Conservation (phyloP, 2,888 invertebrate species). For the Perithous albicinctus region DNA sequence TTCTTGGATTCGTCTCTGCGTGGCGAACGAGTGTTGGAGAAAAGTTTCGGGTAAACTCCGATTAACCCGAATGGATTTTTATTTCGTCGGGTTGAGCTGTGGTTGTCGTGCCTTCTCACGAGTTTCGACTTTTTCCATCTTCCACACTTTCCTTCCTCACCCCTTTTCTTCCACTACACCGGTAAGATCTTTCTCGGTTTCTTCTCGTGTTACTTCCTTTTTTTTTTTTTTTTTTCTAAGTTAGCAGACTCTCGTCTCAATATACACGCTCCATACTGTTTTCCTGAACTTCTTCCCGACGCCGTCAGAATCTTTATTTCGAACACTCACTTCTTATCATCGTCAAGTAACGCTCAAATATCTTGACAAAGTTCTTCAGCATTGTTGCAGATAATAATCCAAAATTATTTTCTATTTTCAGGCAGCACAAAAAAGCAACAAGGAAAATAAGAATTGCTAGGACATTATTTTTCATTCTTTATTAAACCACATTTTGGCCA, state of each 20-base stretch:
- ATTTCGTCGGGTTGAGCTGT: slow-evolving; percentile 54
- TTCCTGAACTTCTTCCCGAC: slow-evolving; percentile 29
- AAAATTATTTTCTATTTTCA: no score
- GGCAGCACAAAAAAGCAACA: no score
- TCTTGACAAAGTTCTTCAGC: slow-evolving; percentile 3
- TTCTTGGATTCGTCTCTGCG: slow-evolving; percentile 3
- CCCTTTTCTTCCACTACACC: slow-evolving; percentile 13
- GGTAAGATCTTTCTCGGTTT: background rate
- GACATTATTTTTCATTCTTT: no score
- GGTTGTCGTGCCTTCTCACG: slow-evolving; percentile 44
- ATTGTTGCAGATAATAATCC: background rate
- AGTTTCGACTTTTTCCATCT: slow-evolving; percentile 52
- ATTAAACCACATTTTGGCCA: no score
- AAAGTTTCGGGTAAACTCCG: slow-evolving; percentile 70
- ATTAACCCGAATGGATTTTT: slow-evolving; percentile 75
- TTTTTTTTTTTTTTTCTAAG: no score
- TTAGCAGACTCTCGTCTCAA: slow-evolving; percentile 26
- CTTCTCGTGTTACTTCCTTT: slow-evolving; percentile 36
- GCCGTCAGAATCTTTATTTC: slow-evolving; percentile 27
- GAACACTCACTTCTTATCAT: background rate
- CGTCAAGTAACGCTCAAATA: slow-evolving; percentile 9
- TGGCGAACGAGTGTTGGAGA: background rate
- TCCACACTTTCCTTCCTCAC: slow-evolving; percentile 2
- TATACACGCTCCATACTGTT: slow-evolving; percentile 19
- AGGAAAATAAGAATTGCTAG: no score